Base-by-base conservation (phyloP, 2,113 vertebrate species). In the Chamaetylas fuelleborni region DNA sequence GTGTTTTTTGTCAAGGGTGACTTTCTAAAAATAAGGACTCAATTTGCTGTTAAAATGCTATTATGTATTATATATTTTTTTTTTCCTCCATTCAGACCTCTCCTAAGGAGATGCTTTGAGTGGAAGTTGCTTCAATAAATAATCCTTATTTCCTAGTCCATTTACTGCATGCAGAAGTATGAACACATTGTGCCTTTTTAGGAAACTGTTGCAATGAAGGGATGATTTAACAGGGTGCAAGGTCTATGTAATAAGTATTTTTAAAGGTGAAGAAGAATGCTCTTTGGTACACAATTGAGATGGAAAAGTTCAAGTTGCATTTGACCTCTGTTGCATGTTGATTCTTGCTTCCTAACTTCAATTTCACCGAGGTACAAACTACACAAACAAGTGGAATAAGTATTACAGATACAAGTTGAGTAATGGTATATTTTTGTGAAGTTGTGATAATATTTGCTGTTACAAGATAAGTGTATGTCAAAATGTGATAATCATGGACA, bases 121-220 rank as follows among this genome's bases (percentile, higher is more conserved):
- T 94, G 95, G 91, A 96, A 89, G 86, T 97, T 88, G 85, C 93
- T 95, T 96, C 90, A 91, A 67, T 86, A 87, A 96, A 79, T 58
- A 80, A 90, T 94, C 93, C 77, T 96, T 81, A 93, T 97, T 97
- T 96, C 94, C 69, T 97, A 95, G 97, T 98, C 96, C 97, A 96
- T 97, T 97, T 97, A 97, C 95, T 97, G 97, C 97, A 98, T 95
- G 96, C 97, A 96, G 88, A 98, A 97, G 86, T 96, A 88, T 84
- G 81, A 98, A 97, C 97, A 96, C 94, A 78, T 91, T 96, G 97
- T 98, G 97, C 97, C 97, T 98, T 98, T 97, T 81, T 86, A 95
- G 93, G 87, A 96, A 94, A 92, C 90, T 53, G 70, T 42, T 92
- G 82, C 24, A 77, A 70, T 24, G 65, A 91, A 94, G 70, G 79